Conservation (phyloP, 2,113 vertebrate genomes). For the Periophthalmodon schlosseri region DNA sequence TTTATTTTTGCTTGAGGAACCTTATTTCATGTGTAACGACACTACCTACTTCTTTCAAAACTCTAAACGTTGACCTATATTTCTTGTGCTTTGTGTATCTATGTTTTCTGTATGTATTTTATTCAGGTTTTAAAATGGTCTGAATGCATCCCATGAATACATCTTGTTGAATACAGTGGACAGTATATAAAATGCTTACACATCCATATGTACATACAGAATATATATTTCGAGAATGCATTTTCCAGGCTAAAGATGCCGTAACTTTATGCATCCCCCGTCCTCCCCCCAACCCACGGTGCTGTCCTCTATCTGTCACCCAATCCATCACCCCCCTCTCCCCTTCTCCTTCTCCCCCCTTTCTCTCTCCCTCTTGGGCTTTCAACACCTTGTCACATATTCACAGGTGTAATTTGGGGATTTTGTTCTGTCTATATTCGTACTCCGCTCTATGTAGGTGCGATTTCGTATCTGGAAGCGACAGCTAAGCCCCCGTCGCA, state of each 20-base stretch:
- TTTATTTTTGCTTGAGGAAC: background rate
- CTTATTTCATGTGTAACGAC: background rate
- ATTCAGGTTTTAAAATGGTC: background rate
- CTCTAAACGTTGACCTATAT: background rate
- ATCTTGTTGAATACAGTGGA: background rate
- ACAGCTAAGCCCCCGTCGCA: background rate
- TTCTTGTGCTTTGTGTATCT: background rate
- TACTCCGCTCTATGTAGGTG: conserved; percentile 20
- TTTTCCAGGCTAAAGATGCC: conserved; percentile 16
- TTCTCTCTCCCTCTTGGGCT: conserved; percentile 27
- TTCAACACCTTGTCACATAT: conserved; percentile 53
- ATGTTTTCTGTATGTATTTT: background rate
- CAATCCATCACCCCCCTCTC: conserved; percentile 52
- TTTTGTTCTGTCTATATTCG: conserved; percentile 26
- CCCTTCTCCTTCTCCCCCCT: conserved; percentile 24
- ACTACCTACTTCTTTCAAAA: background rate
- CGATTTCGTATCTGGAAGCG: conserved; percentile 32
- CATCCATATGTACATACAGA: background rate
- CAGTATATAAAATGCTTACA: background rate
- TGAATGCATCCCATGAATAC: background rate
- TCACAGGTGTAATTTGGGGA: conserved; percentile 39
- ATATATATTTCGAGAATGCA: conserved; percentile 9
- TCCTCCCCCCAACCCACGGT: background rate
- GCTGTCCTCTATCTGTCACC: conserved; percentile 62
- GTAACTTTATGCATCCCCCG: background rate